Percentiles rank a stretch among this genome's conserved stretches.
Evolutionary conservation across 2,797 vertebrate genomes (phyloP).

Genomic region (Epinephelus awoara): DNA sequence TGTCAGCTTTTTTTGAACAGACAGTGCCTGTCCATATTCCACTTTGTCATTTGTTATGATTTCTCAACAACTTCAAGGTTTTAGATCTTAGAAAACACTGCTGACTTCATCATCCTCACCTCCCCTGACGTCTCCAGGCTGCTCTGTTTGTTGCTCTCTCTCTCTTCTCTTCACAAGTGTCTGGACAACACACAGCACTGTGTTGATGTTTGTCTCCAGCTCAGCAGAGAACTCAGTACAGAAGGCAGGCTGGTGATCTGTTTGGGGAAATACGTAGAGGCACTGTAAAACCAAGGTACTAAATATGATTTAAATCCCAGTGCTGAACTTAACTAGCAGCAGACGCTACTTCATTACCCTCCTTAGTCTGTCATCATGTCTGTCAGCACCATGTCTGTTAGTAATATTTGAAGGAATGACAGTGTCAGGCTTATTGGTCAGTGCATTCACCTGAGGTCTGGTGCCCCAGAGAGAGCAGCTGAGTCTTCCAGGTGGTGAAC

Average conservation of each 20-base stretch:
- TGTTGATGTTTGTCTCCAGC: conserved; percentile 90
- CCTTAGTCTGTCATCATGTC: neutral
- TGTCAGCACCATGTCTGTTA: neutral
- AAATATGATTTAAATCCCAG: neutral
- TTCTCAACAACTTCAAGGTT: neutral
- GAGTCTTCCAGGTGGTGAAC: conserved; percentile 91
- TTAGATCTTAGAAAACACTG: neutral
- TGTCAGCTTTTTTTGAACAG: neutral
- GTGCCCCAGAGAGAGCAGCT: conserved; percentile 82
- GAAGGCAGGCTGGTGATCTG: conserved; percentile 79
- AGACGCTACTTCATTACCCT: neutral
- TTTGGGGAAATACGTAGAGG: neutral
- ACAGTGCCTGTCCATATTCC: neutral
- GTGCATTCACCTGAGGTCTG: conserved; percentile 67
- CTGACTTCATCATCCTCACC: conserved; percentile 59
- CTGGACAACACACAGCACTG: conserved; percentile 92
- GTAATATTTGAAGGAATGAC: neutral
- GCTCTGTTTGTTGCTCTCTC: conserved; percentile 64
- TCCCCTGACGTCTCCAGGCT: conserved; percentile 71
- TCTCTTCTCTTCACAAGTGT: conserved; percentile 88
- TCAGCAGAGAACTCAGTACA: conserved; percentile 87
- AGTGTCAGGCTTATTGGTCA: neutral
- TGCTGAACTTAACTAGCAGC: neutral
- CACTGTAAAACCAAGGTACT: neutral
- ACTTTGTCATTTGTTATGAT: neutral